Percentiles rank a stretch among this genome's conserved stretches.
These are phyloP conservation scores for Erebia palarica DNA, from an alignment of 2,888 invertebrate genomes.

Conservation along the genomic window DNA sequence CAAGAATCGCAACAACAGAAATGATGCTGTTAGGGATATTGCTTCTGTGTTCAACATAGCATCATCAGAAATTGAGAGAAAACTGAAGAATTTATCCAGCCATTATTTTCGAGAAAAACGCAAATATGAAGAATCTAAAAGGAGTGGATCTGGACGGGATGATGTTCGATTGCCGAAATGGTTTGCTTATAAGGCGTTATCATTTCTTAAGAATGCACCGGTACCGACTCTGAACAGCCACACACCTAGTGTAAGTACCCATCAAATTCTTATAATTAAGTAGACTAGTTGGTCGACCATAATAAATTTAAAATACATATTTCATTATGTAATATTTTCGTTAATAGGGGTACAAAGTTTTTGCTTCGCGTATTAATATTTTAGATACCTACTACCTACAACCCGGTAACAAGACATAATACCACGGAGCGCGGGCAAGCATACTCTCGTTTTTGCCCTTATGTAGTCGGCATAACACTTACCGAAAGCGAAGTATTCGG, in stretches of 20 bases:
- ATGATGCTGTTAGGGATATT: constrained; percentile 42
- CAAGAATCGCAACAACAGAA: constrained; percentile 44
- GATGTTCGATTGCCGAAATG: constrained; percentile 7
- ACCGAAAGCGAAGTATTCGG: no score
- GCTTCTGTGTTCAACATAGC: constrained; percentile 43
- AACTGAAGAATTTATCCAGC: not conserved
- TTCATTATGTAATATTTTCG: no score
- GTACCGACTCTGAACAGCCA: not conserved
- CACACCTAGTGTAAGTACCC: not conserved
- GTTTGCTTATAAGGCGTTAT: constrained; percentile 9
- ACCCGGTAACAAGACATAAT: no score
- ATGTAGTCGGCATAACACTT: no score
- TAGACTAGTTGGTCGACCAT: not conserved
- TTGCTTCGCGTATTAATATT: no score
- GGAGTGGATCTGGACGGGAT: constrained; percentile 20
- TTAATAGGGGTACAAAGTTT: no score
- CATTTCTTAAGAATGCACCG: not conserved
- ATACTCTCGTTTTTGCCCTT: no score
- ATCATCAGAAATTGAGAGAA: constrained; percentile 43
- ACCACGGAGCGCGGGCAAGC: no score
- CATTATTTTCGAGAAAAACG: constrained; percentile 29
- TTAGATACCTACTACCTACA: no score
- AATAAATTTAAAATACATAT: no score
- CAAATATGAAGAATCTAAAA: constrained; percentile 42
- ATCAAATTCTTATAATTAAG: no score